Evolutionary conservation across 2,113 vertebrate genomes (phyloP).

Genomic region (Spheniscus mendiculus): DNA sequence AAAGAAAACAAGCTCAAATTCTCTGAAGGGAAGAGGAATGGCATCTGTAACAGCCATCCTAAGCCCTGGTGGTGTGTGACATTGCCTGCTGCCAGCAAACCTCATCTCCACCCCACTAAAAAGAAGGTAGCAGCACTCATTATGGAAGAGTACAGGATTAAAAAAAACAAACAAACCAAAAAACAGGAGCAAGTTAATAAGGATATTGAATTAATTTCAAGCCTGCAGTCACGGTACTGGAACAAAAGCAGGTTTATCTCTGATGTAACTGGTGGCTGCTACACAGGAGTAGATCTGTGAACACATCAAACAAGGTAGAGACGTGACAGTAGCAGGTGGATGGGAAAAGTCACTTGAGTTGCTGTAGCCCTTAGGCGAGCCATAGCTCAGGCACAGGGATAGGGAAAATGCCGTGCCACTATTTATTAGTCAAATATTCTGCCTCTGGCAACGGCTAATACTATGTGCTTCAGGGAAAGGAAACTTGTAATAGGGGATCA

Average conservation of each 20-base stretch:
- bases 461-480: neutral
- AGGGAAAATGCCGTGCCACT: neutral
- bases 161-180: neutral
- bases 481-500: neutral
- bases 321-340: neutral
- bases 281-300: neutral
- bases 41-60: neutral
- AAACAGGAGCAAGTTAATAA: neutral
- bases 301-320: neutral
- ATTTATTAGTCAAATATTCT: neutral
- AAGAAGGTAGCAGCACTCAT: neutral
- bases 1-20: neutral
- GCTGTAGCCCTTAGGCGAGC: neutral
- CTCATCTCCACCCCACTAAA: neutral
- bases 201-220: neutral
- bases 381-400: accelerated
- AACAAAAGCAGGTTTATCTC: neutral
- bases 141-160: neutral
- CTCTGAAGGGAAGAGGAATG: neutral
- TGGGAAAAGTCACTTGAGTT: neutral
- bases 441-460: neutral
- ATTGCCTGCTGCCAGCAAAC: neutral
- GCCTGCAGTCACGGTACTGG: neutral
- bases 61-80: neutral
- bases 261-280: neutral